Evolutionary conservation across 2,113 vertebrate genomes (phyloP).

Genomic region (Plectropomus leopardus): DNA sequence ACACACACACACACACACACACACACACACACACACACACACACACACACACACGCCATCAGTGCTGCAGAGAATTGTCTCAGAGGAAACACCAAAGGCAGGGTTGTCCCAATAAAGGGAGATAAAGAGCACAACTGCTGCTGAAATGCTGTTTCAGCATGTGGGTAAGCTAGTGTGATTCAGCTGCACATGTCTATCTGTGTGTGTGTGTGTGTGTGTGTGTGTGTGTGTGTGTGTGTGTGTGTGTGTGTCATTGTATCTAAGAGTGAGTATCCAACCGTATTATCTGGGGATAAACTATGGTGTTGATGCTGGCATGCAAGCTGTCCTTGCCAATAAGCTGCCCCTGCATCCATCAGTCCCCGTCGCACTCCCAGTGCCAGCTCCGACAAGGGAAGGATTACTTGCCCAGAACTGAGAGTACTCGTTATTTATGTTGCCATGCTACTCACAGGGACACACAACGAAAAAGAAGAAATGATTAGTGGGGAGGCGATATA

Average conservation of each 20-base stretch:
- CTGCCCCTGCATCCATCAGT: constrained; percentile 54
- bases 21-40: too few species aligned
- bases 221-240: constrained; percentile 9
- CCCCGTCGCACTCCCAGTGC: constrained; percentile 15
- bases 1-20: background rate
- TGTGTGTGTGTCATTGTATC: constrained; percentile 37
- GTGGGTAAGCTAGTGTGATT: constrained; percentile 23
- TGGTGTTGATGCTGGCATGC: constrained; percentile 66
- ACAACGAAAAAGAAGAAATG: constrained; percentile 39
- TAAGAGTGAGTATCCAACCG: constrained; percentile 57
- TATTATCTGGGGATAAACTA: constrained; percentile 71
- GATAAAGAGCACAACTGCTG: constrained; percentile 39
- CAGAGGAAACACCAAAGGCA: constrained; percentile 39
- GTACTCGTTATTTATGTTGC: constrained; percentile 61
- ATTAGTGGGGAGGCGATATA: background rate
- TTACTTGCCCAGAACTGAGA: constrained; percentile 55
- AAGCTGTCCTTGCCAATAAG: constrained; percentile 64
- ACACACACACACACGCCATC: constrained; percentile 7
- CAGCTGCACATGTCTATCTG: constrained; percentile 30
- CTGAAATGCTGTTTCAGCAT: constrained; percentile 65
- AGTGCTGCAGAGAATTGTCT: constrained; percentile 24
- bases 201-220: constrained; percentile 26
- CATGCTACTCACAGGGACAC: constrained; percentile 39
- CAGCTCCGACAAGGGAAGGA: constrained; percentile 54
- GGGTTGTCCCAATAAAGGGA: constrained; percentile 39